Evolutionary conservation across 2,113 vertebrate genomes (phyloP).

Genomic region (Gymnobelideus leadbeateri): DNA sequence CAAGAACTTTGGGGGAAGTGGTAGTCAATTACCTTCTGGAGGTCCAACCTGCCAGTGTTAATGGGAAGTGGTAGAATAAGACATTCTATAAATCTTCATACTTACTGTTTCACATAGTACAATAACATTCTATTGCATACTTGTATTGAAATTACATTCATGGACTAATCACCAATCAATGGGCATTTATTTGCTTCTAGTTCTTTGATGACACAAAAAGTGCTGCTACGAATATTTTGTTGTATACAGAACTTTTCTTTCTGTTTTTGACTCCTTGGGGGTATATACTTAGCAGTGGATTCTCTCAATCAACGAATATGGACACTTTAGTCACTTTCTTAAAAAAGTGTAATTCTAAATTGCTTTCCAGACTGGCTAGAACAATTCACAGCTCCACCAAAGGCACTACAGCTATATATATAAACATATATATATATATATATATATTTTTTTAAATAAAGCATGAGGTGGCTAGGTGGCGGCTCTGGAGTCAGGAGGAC

Average conservation of each 20-base stretch:
- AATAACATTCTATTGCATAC: neutral
- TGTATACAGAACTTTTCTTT: neutral
- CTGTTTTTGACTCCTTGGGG: neutral
- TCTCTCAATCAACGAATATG: neutral
- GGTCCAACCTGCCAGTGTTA: neutral
- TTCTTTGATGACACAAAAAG: neutral
- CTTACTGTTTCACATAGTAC: neutral
- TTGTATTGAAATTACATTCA: neutral
- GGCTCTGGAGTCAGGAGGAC: too few species aligned
- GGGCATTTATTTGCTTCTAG: neutral
- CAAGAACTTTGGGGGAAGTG: neutral
- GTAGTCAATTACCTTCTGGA: neutral
- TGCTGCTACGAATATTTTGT: neutral
- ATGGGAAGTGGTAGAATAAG: neutral
- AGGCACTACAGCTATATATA: neutral
- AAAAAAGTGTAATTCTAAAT: neutral
- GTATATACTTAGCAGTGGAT: neutral
- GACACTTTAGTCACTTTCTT: too few species aligned
- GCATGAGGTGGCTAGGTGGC: too few species aligned
- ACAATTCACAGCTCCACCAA: neutral
- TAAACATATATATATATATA: too few species aligned
- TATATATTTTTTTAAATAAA: too few species aligned
- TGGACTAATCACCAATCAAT: neutral
- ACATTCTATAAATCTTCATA: neutral
- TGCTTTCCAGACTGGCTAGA: neutral